phyloP scores from a whole-genome alignment of 2,888 invertebrate species.

The Nudaria mundana region DNA sequence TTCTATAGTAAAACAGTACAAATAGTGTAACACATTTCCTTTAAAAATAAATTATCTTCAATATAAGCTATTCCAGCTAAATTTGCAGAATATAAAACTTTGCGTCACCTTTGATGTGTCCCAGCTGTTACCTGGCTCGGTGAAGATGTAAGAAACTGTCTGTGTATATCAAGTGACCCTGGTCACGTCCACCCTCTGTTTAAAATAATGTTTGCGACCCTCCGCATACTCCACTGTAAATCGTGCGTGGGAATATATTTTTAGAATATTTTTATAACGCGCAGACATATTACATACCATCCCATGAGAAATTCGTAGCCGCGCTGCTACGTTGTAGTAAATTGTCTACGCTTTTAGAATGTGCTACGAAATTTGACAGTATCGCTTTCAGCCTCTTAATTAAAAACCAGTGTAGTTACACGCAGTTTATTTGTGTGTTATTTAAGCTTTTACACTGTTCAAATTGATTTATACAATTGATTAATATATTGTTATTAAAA shows the following conservation, averaged over 20 bases:
- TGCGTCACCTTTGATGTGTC: constrained; percentile 28
- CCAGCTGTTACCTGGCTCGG: constrained; percentile 29
- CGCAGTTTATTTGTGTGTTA: no score
- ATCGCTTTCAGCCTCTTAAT: neutral
- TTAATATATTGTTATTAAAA: no score
- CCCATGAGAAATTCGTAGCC: neutral
- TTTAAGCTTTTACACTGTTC: no score
- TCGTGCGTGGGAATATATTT: constrained; percentile 5
- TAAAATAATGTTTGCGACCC: constrained; percentile 19
- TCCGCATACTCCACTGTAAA: constrained; percentile 15
- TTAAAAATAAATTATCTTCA: no score
- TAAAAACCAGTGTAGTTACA: neutral
- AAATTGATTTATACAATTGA: no score
- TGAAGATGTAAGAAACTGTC: constrained; percentile 15
- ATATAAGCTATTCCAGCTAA: no score
- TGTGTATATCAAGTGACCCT: constrained; percentile 20
- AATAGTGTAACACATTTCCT: no score
- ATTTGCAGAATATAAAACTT: constrained; percentile 18
- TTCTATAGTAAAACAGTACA: no score
- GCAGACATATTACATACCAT: neutral
- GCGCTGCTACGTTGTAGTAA: neutral
- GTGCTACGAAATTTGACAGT: neutral
- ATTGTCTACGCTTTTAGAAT: neutral
- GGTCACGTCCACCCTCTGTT: constrained; percentile 28
- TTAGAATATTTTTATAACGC: constrained; percentile 8